A percentile compares a stretch with the other conserved stretches of the same genome.
Evolutionary conservation across 1,140 invertebrate species (phyloP).

Genomic region (Pseudomyrmex flavicornis): DNA sequence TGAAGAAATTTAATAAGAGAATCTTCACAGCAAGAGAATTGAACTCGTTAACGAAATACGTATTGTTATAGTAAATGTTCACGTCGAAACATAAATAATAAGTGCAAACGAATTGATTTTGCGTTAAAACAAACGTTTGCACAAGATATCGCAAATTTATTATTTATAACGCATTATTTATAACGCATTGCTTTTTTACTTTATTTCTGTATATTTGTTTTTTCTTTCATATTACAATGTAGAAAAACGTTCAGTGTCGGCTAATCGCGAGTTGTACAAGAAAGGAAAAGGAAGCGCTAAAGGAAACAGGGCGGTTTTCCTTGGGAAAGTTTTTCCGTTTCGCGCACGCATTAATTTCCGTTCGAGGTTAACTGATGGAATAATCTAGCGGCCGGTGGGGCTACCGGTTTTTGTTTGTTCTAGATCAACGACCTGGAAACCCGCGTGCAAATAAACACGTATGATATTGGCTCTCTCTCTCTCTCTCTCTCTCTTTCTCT

Average conservation of each 20-base stretch:
- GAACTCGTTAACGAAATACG: not conserved
- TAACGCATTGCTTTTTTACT: not conserved
- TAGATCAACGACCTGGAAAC: conserved; percentile 59
- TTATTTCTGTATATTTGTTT: too few species aligned
- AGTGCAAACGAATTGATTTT: not conserved
- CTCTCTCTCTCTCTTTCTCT: too few species aligned
- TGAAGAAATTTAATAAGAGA: too few species aligned
- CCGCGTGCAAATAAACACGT: conserved; percentile 38
- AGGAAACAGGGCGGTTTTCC: conserved; percentile 34
- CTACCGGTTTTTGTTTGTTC: conserved; percentile 42
- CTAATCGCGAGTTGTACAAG: not conserved
- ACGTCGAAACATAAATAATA: not conserved
- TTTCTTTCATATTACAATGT: too few species aligned
- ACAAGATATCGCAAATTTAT: not conserved
- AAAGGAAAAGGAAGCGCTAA: not conserved
- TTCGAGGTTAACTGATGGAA: conserved; percentile 53
- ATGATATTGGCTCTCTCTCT: conserved; percentile 35
- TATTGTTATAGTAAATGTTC: not conserved
- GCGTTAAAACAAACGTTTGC: not conserved
- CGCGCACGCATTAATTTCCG: conserved; percentile 35
- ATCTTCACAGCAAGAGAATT: too few species aligned
- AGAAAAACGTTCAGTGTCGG: not conserved
- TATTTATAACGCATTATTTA: not conserved
- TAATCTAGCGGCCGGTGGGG: conserved; percentile 11
- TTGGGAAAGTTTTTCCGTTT: conserved; percentile 54